These are phyloP conservation scores for Thumatha senex DNA, from an alignment of 2,888 invertebrate genomes.

Conservation along the genomic window DNA sequence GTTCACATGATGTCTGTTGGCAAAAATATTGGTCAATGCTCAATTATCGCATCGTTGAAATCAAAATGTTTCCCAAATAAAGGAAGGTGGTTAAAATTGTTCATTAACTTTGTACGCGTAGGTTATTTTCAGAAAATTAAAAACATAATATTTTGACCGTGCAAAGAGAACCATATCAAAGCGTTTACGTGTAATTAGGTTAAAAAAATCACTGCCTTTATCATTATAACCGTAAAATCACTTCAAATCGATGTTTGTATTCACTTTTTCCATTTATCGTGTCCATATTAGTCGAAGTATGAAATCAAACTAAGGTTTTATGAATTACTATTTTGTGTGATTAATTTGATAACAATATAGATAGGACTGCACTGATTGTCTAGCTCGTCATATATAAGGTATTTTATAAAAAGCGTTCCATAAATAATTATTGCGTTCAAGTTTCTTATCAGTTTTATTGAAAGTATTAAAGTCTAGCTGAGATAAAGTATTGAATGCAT, in stretches of 20 bases:
- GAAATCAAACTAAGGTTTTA: conserved; percentile 39
- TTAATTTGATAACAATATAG: conserved; percentile 48
- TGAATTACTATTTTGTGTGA: conserved; percentile 33
- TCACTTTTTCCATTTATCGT: conserved; percentile 12
- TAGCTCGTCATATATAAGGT: conserved; percentile 18
- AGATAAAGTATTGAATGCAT: not conserved
- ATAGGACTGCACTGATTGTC: conserved; percentile 48
- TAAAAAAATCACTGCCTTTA: too few species aligned
- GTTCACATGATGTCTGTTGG: conserved; percentile 20
- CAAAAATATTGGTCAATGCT: conserved; percentile 14
- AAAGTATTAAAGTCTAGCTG: not conserved
- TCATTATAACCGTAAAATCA: conserved; percentile 9
- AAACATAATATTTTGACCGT: too few species aligned
- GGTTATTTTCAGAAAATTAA: not conserved
- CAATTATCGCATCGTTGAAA: conserved; percentile 21
- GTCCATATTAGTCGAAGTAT: conserved; percentile 22
- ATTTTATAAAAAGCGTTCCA: not conserved
- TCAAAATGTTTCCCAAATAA: conserved; percentile 15
- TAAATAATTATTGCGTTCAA: not conserved
- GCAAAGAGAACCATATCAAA: too few species aligned
- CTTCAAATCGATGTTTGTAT: not conserved
- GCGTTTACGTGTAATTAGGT: too few species aligned
- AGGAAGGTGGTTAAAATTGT: conserved; percentile 8
- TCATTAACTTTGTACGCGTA: conserved; percentile 17
- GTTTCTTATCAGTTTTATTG: not conserved